Evolutionary conservation across 1,140 invertebrate genomes (phyloP), one percentile per base, ranked within the genome.

Genomic region (Eulimnadia texana): DNA sequence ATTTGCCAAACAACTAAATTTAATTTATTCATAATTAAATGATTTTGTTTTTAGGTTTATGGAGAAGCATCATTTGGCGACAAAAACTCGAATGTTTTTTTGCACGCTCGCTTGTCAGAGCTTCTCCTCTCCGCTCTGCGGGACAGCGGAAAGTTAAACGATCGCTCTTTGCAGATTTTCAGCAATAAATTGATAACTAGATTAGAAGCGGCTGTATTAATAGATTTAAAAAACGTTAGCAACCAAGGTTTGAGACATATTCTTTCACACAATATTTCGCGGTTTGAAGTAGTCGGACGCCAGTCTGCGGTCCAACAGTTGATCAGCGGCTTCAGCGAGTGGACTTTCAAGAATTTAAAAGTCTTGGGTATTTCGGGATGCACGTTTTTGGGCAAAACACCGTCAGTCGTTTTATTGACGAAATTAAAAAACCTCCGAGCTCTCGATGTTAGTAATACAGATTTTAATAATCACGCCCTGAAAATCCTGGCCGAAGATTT

Each of bases 381-480:
- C 68, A 80, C 79, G 57, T 85, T 85, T 66, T 42, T 72, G 72
- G 63, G 33, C 53, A 50, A 60, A 42, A 52, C 25, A 11, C 55
- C 22, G 54, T 56, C 24, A 71, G 73, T 58, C 71, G 33, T 77
- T 19, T 71, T 72, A 11, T 65, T 78, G n/a, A 72, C 74, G 49
- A 75, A 75, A 60, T 65, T 78, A 3, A 68, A 69, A 61, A 80
- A 79, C 60, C 70, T 88, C 42, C 79, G 80, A 56, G 77, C 75
- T 51, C 72, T 88, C n/a, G 84, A 86, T 72, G 79, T 87, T 1
- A 81, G 83, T 62, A 76, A 80, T 64, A 87, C 84, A 42, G 82
- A 86, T 69, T 81, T 88, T 64, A 84, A 84, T 70, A 78, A 78
- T 62, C 79, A 82, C 66, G 80, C 80, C 9, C 74, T 88, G 59